Percentiles rank a stretch among this genome's conserved stretches.
Conservation (phyloP, 2,888 invertebrate genomes). For the Branchinecta sandiegonensis region DNA sequence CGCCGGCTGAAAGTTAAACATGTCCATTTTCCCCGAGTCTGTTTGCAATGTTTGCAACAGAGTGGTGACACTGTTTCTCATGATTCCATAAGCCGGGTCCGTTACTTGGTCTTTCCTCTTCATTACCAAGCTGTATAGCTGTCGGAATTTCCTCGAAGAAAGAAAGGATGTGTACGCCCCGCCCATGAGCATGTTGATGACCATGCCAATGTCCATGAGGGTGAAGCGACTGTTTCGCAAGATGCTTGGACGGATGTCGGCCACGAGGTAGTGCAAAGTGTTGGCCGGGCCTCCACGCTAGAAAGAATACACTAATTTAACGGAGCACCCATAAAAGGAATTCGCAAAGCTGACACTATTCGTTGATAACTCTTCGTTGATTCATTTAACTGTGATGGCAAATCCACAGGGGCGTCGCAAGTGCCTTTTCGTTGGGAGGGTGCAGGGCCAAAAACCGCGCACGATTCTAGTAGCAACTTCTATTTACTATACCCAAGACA, state of each 20-base stretch:
- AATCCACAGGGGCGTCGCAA: too few species aligned
- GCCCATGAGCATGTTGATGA: slow-evolving; percentile 95
- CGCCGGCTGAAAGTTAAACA: slow-evolving; percentile 45
- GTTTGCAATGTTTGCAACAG: not conserved
- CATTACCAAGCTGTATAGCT: slow-evolving; percentile 84
- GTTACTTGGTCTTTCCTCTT: slow-evolving; percentile 44
- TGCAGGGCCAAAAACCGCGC: too few species aligned
- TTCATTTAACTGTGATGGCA: too few species aligned
- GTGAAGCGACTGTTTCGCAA: slow-evolving; percentile 80
- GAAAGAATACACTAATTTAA: too few species aligned
- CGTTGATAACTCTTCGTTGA: too few species aligned
- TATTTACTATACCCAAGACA: too few species aligned
- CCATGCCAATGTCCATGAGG: slow-evolving; percentile 85
- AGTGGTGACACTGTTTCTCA: too few species aligned
- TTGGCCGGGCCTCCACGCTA: slow-evolving; percentile 62
- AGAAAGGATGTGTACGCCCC: slow-evolving; percentile 89
- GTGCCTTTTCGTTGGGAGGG: too few species aligned
- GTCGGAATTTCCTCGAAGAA: slow-evolving; percentile 81
- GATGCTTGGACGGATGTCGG: slow-evolving; percentile 78
- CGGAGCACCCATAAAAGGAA: too few species aligned
- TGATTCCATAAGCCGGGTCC: not conserved
- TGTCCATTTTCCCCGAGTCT: not conserved
- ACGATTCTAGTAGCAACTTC: too few species aligned
- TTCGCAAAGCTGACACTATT: too few species aligned
- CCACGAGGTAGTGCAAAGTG: slow-evolving; percentile 73